Conservation (phyloP, 2,888 invertebrate species). For the Spisula subtruncata region DNA sequence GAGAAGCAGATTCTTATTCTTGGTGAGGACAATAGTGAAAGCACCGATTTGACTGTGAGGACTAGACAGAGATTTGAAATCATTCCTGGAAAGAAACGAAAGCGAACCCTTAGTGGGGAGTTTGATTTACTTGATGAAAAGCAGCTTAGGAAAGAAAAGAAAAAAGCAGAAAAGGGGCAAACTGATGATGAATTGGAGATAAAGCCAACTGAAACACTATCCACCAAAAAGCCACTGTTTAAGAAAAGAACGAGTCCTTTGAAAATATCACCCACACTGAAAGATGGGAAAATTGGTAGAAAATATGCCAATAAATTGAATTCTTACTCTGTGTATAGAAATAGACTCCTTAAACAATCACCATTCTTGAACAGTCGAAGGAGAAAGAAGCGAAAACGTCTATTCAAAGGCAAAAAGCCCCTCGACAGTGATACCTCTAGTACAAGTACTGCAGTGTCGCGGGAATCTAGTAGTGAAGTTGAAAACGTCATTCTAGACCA, state of each 20-base stretch:
- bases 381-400: conserved; percentile 36
- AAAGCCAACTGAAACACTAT: neutral
- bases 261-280: conserved; percentile 42
- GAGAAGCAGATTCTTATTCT: conserved; percentile 62
- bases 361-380: conserved; percentile 56
- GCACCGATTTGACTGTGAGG: conserved; percentile 59
- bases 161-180: conserved; percentile 35
- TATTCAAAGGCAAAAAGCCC: neutral
- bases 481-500: neutral
- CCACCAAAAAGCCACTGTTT: conserved; percentile 33
- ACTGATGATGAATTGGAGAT: conserved; percentile 42
- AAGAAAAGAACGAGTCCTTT: conserved; percentile 41
- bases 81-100: conserved; percentile 71
- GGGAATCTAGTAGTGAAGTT: neutral
- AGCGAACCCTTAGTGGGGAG: conserved; percentile 77
- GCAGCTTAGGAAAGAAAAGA: conserved; percentile 60
- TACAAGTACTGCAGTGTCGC: neutral
- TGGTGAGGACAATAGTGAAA: conserved; percentile 63
- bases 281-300: conserved; percentile 29
- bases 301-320: conserved; percentile 22
- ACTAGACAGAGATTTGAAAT: conserved; percentile 69
- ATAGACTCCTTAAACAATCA: conserved; percentile 60
- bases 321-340: conserved; percentile 21
- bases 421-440: neutral
- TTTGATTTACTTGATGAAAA: conserved; percentile 73